Base-by-base conservation (phyloP, 2,888 invertebrate species). In the Phasia obesa region DNA sequence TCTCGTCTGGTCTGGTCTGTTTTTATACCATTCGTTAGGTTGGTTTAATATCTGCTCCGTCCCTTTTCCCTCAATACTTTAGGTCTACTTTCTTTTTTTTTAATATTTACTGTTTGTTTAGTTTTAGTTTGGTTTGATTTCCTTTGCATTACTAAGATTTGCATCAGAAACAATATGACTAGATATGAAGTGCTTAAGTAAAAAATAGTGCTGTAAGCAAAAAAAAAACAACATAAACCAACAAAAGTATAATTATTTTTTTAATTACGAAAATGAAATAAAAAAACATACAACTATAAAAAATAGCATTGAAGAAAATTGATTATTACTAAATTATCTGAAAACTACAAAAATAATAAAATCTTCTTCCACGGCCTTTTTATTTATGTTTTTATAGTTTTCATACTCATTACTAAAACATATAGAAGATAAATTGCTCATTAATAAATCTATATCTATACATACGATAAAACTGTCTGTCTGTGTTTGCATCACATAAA, bases 121-220 rank as follows among this genome's bases (percentile, higher is more conserved):
- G 25, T 71, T 53, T 53, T 25, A 23, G 4, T 59, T 55, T 78
- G 15, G 17, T 17, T 13, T 53, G 35, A 31, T 64, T 62, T 27
- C 11, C n/a, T 60, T 35, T 17, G 23, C 38, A 19, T 80, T 75
- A 53, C 53, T 53, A 74, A 74, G 78, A 70, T 75, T 82, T 75
- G 42, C 59, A 75, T 65, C 64, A 75, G 70, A 78, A 64, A 75
- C 69, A 55, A 78, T 78, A 78, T 65, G 74, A 82, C 78, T 82
- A 78, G 74, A 70, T 65, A 74, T 78, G 82, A 82, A 74, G 74
- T 82, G 78, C 64, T 44, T 70, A 60, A 70, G 74, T 59, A 47
- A 59, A 70, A 82, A 70, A 75, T 74, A 23, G 0, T 42, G n/a
- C 38, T 42, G 51, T 44, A 53, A 17, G 31, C 19, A 25, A 64